A percentile compares a stretch with the other conserved stretches of the same genome.
phyloP scores from a whole-genome alignment of 2,797 vertebrate genomes.

The Emys orbicularis region DNA sequence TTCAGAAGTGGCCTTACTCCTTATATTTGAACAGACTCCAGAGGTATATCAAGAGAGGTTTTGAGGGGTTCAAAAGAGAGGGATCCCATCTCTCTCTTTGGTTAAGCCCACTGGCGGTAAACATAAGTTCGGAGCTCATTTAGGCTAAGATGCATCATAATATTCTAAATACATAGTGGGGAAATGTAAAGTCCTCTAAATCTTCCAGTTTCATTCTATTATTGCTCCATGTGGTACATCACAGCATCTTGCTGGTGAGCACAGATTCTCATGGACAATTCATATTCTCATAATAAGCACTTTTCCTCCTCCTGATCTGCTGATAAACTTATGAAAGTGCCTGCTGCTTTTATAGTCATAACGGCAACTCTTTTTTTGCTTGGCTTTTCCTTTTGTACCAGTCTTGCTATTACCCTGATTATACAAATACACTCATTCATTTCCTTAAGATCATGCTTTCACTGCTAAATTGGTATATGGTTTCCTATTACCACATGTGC shows the following conservation, averaged over 20 bases:
- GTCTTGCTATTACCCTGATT: not conserved
- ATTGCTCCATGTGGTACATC: not conserved
- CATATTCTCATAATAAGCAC: accelerated
- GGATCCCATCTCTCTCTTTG: not conserved
- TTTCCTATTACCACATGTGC: not conserved
- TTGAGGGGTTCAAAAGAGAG: not conserved
- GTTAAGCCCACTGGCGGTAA: not conserved
- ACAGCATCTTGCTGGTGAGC: not conserved
- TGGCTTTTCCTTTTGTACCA: not conserved
- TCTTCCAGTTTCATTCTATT: not conserved
- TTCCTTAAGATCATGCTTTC: not conserved
- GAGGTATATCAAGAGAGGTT: not conserved
- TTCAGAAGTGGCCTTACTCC: not conserved
- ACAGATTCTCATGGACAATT: accelerated
- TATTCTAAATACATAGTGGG: not conserved
- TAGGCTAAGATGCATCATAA: not conserved
- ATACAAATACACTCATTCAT: not conserved
- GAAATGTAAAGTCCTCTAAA: not conserved
- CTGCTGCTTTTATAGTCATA: not conserved
- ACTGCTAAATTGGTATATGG: not conserved
- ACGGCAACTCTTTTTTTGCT: not conserved
- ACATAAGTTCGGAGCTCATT: not conserved
- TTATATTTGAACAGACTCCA: not conserved
- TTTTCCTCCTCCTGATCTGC: not conserved
- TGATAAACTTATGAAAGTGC: not conserved